These are phyloP conservation scores for Acholoe squamosa DNA, from an alignment of 2,888 invertebrate species.

Conservation along the genomic window DNA sequence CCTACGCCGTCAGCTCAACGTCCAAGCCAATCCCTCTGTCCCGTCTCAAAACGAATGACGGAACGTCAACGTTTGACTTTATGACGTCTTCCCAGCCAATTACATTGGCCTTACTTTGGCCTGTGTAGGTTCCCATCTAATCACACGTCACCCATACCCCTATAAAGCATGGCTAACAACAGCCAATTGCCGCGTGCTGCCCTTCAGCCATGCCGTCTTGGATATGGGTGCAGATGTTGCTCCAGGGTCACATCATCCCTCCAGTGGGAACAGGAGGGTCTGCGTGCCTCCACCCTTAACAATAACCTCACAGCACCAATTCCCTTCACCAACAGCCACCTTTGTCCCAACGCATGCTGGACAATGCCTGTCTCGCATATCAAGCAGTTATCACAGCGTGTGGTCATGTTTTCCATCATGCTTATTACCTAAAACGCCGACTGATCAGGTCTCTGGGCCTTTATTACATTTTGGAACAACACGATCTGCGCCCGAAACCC, in stretches of 20 bases:
- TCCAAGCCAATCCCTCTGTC: neutral
- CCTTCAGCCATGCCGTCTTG: neutral
- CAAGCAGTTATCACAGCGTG: neutral
- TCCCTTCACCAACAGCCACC: neutral
- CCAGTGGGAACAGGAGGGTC: too few relatives aligned
- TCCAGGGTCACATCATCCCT: neutral
- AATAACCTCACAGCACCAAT: neutral
- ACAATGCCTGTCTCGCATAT: neutral
- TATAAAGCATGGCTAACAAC: neutral
- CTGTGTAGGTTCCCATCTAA: conserved; percentile 1
- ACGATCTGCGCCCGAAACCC: neutral
- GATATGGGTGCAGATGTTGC: neutral
- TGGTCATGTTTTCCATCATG: conserved; percentile 1
- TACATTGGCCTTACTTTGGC: neutral
- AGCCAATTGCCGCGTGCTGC: neutral
- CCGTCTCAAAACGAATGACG: neutral
- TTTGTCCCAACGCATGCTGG: neutral
- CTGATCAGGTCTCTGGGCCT: neutral
- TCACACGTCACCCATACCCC: neutral
- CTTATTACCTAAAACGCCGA: neutral
- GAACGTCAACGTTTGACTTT: neutral
- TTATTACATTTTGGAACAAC: neutral
- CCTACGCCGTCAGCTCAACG: neutral
- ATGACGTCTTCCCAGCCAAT: conserved; percentile 10
- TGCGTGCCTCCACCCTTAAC: too few relatives aligned